These are phyloP conservation scores for Acropternis orthonyx DNA, from an alignment of 2,797 vertebrate species.

Conservation along the genomic window DNA sequence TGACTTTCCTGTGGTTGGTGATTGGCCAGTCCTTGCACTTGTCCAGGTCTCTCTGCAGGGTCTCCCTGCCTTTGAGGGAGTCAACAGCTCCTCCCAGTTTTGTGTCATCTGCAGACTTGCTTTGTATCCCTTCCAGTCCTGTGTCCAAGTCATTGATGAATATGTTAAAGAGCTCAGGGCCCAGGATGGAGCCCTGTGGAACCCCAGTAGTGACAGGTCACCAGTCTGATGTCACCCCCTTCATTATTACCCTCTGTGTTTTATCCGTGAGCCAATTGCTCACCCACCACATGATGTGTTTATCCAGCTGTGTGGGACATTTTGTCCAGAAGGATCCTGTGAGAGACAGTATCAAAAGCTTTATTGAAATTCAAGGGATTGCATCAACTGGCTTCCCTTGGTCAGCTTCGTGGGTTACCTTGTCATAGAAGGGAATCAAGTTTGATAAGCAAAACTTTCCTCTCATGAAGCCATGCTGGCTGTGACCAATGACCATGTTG, in stretches of 20 bases:
- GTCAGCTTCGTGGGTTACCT: not conserved
- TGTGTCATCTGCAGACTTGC: not conserved
- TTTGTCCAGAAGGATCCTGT: not conserved
- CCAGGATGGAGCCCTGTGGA: not conserved
- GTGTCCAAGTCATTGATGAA: not conserved
- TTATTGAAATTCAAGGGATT: not conserved
- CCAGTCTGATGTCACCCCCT: not conserved
- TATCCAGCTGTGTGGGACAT: not conserved
- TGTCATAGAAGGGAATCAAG: not conserved
- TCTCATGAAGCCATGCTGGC: not conserved
- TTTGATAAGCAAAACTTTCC: not conserved
- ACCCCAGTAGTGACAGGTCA: not conserved
- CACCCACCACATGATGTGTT: not conserved
- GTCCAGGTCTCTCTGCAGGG: not conserved
- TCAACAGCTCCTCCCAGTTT: not conserved
- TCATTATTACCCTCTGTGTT: not conserved
- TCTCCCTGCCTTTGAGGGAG: not conserved
- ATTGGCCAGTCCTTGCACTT: not conserved
- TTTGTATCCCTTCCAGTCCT: not conserved
- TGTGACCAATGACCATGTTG: not conserved
- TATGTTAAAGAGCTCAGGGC: not conserved
- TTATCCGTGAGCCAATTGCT: not conserved
- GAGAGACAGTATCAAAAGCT: not conserved
- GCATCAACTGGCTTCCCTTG: not conserved
- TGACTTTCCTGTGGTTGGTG: not conserved